Evolutionary conservation across 2,888 invertebrate species (phyloP).

Genomic region (Ophion ventricosus): DNA sequence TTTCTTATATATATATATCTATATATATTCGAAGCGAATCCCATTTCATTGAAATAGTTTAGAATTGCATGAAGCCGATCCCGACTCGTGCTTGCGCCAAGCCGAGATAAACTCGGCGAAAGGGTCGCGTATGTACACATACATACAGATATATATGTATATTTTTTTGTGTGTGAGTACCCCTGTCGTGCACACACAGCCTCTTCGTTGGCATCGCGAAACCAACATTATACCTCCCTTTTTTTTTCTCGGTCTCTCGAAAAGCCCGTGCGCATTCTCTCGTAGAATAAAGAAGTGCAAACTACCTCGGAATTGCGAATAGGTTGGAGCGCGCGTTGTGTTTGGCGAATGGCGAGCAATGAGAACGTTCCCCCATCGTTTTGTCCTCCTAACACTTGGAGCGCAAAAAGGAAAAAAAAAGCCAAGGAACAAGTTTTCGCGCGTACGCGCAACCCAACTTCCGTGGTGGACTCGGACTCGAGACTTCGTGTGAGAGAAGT

Average conservation of each 20-base stretch:
- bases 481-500: neutral
- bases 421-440: neutral
- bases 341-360: constrained; percentile 32
- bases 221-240: constrained; percentile 55
- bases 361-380: constrained; percentile 2
- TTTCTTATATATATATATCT: constrained; percentile 14
- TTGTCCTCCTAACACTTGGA: neutral
- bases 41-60: constrained; percentile 80
- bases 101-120: constrained; percentile 46
- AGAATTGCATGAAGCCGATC: constrained; percentile 78
- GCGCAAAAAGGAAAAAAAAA: neutral
- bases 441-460: neutral
- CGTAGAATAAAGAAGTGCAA: constrained; percentile 48
- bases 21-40: constrained; percentile 71
- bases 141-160: constrained; percentile 5
- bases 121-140: constrained; percentile 18
- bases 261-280: constrained; percentile 14
- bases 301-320: constrained; percentile 28
- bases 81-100: constrained; percentile 60
- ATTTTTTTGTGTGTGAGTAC: constrained; percentile 8
- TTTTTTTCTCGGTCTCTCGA: constrained; percentile 19
- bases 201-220: constrained; percentile 33
- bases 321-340: constrained; percentile 4
- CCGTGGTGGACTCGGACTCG: neutral
- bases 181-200: constrained; percentile 7